Percentiles rank a stretch among this genome's conserved stretches.
Conservation (phyloP, 2,888 invertebrate genomes). For the Bedellia somnulentella region DNA sequence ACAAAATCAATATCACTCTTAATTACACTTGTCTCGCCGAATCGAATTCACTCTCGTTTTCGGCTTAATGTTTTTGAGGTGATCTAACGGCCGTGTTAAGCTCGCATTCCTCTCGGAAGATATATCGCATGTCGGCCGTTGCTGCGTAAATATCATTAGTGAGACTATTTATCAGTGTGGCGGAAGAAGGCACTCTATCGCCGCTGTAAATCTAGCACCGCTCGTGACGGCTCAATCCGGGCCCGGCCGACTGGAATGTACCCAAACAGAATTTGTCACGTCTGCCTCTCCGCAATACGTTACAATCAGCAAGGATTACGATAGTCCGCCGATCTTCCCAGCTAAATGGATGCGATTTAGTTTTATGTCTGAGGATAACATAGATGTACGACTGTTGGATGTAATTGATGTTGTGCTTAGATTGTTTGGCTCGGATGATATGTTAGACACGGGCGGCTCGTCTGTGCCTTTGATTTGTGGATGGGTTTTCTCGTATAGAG, state of each 20-base stretch:
- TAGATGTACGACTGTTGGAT: constrained; percentile 21
- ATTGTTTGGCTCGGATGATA: too few relatives aligned
- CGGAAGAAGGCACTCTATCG: constrained; percentile 52
- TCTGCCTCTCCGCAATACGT: constrained; percentile 21
- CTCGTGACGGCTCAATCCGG: constrained; percentile 50
- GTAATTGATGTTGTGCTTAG: constrained; percentile 17
- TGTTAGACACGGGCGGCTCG: too few relatives aligned
- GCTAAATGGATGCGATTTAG: constrained; percentile 17
- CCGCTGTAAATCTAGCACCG: constrained; percentile 41
- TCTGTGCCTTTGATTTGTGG: too few relatives aligned
- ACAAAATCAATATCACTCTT: too few relatives aligned
- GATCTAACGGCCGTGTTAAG: constrained; percentile 37
- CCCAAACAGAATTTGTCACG: constrained; percentile 21
- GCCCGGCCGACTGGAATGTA: constrained; percentile 29
- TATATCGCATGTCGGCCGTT: constrained; percentile 48
- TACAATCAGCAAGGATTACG: constrained; percentile 28
- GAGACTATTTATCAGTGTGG: constrained; percentile 52
- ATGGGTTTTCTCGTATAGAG: too few relatives aligned
- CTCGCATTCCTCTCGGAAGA: constrained; percentile 35
- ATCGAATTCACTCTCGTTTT: too few relatives aligned
- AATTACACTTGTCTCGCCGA: too few relatives aligned
- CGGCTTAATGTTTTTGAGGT: background rate
- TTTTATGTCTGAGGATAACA: constrained; percentile 23
- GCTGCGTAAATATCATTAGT: constrained; percentile 60
- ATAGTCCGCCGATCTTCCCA: constrained; percentile 8